A percentile compares a stretch with the other conserved stretches of the same genome.
These are phyloP conservation scores for Hirtodrosophila confusa DNA, from an alignment of 2,888 invertebrate species.

Conservation along the genomic window DNA sequence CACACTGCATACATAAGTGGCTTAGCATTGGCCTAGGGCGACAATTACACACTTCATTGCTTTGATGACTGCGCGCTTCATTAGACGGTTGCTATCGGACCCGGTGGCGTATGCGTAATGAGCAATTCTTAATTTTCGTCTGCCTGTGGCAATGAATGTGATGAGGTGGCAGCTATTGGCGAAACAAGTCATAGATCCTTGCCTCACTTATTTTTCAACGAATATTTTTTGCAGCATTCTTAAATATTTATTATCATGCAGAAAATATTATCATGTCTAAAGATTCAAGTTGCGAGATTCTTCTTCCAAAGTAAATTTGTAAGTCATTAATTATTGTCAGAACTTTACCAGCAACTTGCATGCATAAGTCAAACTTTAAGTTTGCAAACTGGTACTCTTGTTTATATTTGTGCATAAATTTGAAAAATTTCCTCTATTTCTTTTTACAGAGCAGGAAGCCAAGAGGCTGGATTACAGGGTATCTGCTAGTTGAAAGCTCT, in stretches of 20 bases:
- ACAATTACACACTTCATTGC: slow-evolving; percentile 64
- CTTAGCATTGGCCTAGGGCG: slow-evolving; percentile 41
- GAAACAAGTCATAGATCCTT: too few species aligned
- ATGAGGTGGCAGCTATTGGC: too few species aligned
- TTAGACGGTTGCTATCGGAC: slow-evolving; percentile 22
- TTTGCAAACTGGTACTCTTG: slow-evolving; percentile 13
- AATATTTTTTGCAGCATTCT: too few species aligned
- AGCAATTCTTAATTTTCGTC: not conserved
- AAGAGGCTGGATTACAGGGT: not conserved
- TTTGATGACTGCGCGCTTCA: slow-evolving; percentile 46
- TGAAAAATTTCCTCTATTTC: too few species aligned
- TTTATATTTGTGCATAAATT: too few species aligned
- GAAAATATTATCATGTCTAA: too few species aligned
- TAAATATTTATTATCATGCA: too few species aligned
- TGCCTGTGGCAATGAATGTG: not conserved
- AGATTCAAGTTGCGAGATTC: too few species aligned
- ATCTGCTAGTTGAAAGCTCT: not conserved
- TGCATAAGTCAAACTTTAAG: slow-evolving; percentile 24
- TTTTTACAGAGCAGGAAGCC: too few species aligned
- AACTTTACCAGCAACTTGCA: not conserved
- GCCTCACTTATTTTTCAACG: too few species aligned
- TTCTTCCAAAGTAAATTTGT: too few species aligned
- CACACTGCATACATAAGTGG: slow-evolving; percentile 15
- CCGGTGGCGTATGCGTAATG: slow-evolving; percentile 28
- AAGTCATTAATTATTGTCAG: too few species aligned